Conservation (phyloP, 2,113 vertebrate genomes). For the Mastomys coucha region DNA sequence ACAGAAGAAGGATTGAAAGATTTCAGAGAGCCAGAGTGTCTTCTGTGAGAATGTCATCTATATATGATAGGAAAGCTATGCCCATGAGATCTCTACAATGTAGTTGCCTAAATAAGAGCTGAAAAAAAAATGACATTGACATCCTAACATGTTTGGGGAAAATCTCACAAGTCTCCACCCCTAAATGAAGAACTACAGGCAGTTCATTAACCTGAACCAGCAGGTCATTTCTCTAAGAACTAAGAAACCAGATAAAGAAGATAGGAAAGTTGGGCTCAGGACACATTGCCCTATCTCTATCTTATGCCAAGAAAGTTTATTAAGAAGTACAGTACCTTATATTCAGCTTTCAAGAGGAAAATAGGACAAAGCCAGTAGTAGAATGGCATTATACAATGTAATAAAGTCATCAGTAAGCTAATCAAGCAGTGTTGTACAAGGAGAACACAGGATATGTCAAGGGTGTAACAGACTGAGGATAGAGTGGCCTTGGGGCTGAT, state of each 20-base stretch:
- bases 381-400: neutral
- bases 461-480: neutral
- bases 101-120: neutral
- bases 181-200: too few relatives aligned
- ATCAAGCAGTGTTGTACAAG: neutral
- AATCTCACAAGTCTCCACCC: too few relatives aligned
- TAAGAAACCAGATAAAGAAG: too few relatives aligned
- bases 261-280: neutral
- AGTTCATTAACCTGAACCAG: too few relatives aligned
- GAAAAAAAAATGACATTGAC: too few relatives aligned
- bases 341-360: neutral
- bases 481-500: neutral
- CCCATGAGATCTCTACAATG: too few relatives aligned
- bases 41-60: neutral
- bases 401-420: neutral
- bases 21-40: neutral
- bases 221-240: neutral
- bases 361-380: neutral
- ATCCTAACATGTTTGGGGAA: too few relatives aligned
- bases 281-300: neutral
- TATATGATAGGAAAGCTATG: neutral
- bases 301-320: neutral
- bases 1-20: neutral
- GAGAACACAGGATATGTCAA: neutral
- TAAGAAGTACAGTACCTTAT: neutral